phyloP scores from a whole-genome alignment of 2,888 invertebrate species.

The Amitus sp. region DNA sequence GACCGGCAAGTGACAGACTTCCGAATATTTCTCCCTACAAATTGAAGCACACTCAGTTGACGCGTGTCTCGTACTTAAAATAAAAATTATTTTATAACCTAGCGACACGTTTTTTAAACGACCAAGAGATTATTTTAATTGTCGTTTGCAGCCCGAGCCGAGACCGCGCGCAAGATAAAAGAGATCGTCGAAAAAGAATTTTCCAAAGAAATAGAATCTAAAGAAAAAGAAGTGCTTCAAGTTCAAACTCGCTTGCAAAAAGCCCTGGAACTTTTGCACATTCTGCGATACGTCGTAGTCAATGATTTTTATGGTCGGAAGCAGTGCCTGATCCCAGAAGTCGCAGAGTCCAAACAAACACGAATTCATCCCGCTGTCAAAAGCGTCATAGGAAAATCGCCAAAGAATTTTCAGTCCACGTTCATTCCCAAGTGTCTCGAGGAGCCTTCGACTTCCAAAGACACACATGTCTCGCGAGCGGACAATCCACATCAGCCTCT shows the following conservation, averaged over 20 bases:
- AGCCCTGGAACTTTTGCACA: slow-evolving; percentile 70
- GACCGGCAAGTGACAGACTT: no score
- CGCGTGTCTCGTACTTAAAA: no score
- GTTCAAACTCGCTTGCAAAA: slow-evolving; percentile 75
- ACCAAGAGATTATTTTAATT: no score
- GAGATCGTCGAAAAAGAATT: slow-evolving; percentile 79
- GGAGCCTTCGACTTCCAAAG: slow-evolving; percentile 32
- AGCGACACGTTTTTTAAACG: not conserved
- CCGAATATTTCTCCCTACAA: no score
- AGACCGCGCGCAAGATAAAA: slow-evolving; percentile 67
- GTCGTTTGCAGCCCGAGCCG: slow-evolving; percentile 49
- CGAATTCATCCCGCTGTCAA: slow-evolving; percentile 80
- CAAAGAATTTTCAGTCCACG: slow-evolving; percentile 45
- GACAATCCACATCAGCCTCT: slow-evolving; percentile 5
- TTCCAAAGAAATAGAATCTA: slow-evolving; percentile 73
- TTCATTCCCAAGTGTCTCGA: slow-evolving; percentile 27
- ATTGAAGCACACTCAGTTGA: no score
- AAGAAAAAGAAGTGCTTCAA: slow-evolving; percentile 77
- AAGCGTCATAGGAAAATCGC: slow-evolving; percentile 74
- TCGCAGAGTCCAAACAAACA: slow-evolving; percentile 64
- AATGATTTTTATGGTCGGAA: slow-evolving; percentile 72
- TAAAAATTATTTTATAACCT: not conserved
- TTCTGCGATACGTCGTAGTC: slow-evolving; percentile 71
- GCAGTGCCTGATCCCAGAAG: slow-evolving; percentile 64
- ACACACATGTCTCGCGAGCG: slow-evolving; percentile 19